phyloP scores from a whole-genome alignment of 2,113 vertebrate genomes.

The Labeo catla region DNA sequence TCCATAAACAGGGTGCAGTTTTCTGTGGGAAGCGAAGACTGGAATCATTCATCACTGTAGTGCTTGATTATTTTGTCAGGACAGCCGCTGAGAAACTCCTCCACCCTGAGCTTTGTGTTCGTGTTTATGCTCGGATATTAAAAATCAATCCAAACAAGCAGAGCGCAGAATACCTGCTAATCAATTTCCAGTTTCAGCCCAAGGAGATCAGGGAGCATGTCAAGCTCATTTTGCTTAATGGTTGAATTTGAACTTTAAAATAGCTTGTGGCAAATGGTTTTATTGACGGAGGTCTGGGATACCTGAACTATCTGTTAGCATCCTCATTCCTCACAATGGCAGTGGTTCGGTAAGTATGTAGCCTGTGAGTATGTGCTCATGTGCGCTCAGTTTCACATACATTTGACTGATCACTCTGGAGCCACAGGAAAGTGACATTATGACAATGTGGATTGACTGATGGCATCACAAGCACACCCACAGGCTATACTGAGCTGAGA shows the following conservation, averaged over 20 bases:
- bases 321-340: neutral
- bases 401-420: neutral
- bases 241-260: neutral
- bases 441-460: neutral
- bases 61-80: conserved; percentile 74
- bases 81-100: conserved; percentile 50
- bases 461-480: neutral
- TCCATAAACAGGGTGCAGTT: conserved; percentile 70
- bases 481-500: neutral
- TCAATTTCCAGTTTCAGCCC: conserved; percentile 53
- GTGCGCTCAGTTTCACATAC: no score
- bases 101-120: conserved; percentile 56
- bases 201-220: conserved; percentile 52
- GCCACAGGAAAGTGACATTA: neutral
- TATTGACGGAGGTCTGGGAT: neutral
- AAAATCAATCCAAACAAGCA: conserved; percentile 76
- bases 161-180: conserved; percentile 61
- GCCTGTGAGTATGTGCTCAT: no score
- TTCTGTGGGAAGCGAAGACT: conserved; percentile 63
- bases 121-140: conserved; percentile 69
- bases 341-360: neutral
- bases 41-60: conserved; percentile 65
- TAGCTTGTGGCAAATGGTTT: neutral
- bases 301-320: neutral
- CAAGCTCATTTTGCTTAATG: conserved; percentile 20